These are phyloP conservation scores for Myrmecophaga tridactyla DNA, from an alignment of 2,113 vertebrate genomes.

Conservation along the genomic window DNA sequence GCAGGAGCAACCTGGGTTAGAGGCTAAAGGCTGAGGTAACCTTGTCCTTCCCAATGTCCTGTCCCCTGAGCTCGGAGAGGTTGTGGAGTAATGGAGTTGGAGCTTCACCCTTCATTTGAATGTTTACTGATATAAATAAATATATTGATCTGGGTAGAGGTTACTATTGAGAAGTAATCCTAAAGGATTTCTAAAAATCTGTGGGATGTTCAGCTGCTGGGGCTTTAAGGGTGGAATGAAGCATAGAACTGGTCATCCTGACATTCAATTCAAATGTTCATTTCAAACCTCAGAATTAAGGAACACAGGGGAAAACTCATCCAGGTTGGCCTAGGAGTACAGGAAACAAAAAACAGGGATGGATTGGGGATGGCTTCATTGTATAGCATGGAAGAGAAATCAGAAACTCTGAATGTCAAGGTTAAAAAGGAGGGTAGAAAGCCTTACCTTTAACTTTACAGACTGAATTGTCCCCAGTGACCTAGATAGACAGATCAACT, in stretches of 20 bases:
- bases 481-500: background rate
- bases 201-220: background rate
- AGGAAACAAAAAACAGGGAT: background rate
- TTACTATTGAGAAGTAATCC: background rate
- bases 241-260: background rate
- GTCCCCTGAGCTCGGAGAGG: background rate
- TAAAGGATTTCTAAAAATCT: background rate
- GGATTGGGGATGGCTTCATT: background rate
- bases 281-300: background rate
- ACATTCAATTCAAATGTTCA: background rate
- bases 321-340: background rate
- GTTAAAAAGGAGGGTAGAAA: conserved; percentile 11
- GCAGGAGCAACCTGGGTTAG: background rate
- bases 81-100: background rate
- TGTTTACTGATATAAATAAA: background rate
- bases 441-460: background rate
- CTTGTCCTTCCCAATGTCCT: background rate
- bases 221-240: no score
- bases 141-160: background rate
- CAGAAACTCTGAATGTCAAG: background rate
- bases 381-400: background rate
- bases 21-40: background rate
- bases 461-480: background rate
- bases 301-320: background rate
- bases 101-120: background rate